phyloP scores from a whole-genome alignment of 2,888 invertebrate genomes.

The Pyrrhia umbra region DNA sequence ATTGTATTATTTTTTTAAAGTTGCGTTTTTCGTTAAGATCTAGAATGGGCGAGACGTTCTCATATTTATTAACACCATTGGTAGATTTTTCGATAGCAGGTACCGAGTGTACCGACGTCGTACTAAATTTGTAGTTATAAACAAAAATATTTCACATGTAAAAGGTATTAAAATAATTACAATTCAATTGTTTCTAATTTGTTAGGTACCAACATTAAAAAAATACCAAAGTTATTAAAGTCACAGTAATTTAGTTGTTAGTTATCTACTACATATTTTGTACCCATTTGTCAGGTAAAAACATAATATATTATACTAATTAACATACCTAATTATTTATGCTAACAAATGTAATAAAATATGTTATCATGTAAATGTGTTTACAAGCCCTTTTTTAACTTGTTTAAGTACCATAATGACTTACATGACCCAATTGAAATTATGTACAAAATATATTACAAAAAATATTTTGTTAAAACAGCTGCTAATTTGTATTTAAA shows the following conservation, averaged over 20 bases:
- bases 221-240: not conserved
- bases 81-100: not conserved
- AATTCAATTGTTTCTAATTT: not conserved
- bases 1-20: constrained; percentile 31
- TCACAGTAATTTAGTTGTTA: not conserved
- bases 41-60: not conserved
- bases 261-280: not conserved
- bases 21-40: not conserved
- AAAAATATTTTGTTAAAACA: not conserved
- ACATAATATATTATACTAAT: constrained; percentile 20
- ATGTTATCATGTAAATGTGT: constrained; percentile 11
- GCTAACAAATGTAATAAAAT: constrained; percentile 18
- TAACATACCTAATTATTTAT: constrained; percentile 17
- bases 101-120: too few relatives aligned
- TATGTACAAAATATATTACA: constrained; percentile 3
- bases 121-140: too few relatives aligned
- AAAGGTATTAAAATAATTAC: not conserved
- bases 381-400: constrained; percentile 7
- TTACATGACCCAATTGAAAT: constrained; percentile 16
- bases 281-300: not conserved
- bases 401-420: constrained; percentile 12
- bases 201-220: too few relatives aligned
- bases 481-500: not conserved
- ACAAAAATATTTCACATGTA: too few relatives aligned
- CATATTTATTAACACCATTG: not conserved